Conservation (phyloP, 2,797 vertebrate genomes). For the Hydrophis major region DNA sequence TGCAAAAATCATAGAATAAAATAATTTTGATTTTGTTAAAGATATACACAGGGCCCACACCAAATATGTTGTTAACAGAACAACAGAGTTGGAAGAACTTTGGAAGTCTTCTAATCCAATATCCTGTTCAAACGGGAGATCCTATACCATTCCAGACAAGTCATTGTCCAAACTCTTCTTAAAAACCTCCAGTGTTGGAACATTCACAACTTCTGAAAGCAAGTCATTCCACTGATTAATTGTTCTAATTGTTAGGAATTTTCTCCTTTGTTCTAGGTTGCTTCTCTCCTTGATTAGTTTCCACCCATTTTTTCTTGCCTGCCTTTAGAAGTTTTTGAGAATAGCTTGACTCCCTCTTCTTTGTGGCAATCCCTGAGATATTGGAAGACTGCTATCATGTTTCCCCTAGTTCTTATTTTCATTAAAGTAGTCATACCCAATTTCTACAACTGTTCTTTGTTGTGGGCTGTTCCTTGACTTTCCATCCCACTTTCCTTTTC, state of each 20-base stretch:
- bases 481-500: neutral
- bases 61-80: neutral
- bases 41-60: neutral
- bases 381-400: neutral
- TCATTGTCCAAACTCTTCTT: neutral
- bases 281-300: neutral
- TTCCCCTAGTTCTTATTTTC: neutral
- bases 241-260: too few species aligned
- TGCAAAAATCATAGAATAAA: neutral
- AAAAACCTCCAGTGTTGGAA: neutral
- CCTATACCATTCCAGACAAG: neutral
- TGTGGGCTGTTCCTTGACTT: neutral
- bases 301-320: neutral
- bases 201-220: neutral
- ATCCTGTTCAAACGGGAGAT: neutral
- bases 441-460: neutral
- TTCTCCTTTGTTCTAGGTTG: neutral
- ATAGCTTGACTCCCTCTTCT: neutral
- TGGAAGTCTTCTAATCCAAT: neutral
- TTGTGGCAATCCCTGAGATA: neutral
- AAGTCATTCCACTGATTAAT: too few species aligned
- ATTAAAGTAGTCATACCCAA: neutral
- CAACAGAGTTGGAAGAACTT: neutral
- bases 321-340: neutral
- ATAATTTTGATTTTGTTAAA: neutral